phyloP scores from a whole-genome alignment of 2,888 invertebrate species.

The Dasypogon diadema region DNA sequence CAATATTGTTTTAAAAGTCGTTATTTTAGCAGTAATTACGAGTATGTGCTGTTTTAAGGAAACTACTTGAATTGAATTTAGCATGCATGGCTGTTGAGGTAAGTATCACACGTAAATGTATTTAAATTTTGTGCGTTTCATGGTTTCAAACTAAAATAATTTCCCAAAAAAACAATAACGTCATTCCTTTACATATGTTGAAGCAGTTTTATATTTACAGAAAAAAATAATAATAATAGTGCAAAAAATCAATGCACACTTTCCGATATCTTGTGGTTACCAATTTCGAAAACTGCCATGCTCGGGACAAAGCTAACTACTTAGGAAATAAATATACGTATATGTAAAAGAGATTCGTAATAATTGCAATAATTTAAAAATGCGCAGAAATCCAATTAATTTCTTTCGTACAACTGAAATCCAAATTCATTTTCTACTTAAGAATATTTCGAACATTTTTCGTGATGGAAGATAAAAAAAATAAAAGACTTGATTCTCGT shows the following conservation, averaged over 20 bases:
- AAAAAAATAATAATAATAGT: constrained; percentile 7
- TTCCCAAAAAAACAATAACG: neutral
- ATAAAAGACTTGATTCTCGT: too few species aligned
- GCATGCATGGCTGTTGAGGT: constrained; percentile 39
- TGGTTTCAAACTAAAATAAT: constrained; percentile 18
- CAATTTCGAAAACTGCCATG: constrained; percentile 26
- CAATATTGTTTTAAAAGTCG: constrained; percentile 43
- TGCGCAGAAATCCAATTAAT: neutral
- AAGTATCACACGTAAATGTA: constrained; percentile 2
- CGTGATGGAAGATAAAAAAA: neutral
- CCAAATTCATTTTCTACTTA: neutral
- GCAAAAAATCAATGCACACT: constrained; percentile 8
- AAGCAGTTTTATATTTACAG: constrained; percentile 19
- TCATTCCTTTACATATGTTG: neutral
- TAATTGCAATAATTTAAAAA: neutral
- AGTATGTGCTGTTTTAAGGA: constrained; percentile 40
- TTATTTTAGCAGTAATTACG: constrained; percentile 22
- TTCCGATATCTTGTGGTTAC: neutral
- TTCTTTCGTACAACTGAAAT: neutral
- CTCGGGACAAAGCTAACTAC: neutral
- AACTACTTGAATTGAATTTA: constrained; percentile 19
- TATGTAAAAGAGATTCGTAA: constrained; percentile 12
- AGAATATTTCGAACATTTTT: neutral
- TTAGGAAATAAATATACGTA: constrained; percentile 14
- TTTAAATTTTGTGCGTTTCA: constrained; percentile 34